Evolutionary conservation across 1,140 invertebrate species (phyloP), one percentile per base, ranked within the genome.

Genomic region (Drosophila nigrodunni): DNA sequence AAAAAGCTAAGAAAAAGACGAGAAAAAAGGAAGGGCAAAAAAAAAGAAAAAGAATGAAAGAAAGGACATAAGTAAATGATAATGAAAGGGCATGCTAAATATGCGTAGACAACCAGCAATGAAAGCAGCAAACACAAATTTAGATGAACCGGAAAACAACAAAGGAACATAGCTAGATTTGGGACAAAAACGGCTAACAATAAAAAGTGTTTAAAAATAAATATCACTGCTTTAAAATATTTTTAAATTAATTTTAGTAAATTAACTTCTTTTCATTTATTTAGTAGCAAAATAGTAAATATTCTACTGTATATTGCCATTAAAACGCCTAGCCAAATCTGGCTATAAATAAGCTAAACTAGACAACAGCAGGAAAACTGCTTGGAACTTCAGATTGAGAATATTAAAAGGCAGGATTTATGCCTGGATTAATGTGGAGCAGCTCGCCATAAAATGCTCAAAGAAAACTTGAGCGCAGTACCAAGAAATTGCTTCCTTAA

Each of bases 1-100:
- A 87, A 87, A 87, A 87, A 82, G 71, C 83, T 64, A 77, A 78
- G 43, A 69, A 54, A 74, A 41, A 74, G 44, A 46, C 64, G 15
- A 15, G 15, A 30, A 30, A 30, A 30, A 30, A 5, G 25, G 25
- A 2, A 30, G 25, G 25, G 25, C 15, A 15, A 15, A 30, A 30
- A 30, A 30, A 30, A 30, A 6, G 25, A 21, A 21, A 21, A 30
- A 3, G 6, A 3, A 30, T 2, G 64, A 79, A 82, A 71, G 37
- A 58, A 72, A 47, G 55, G 34, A 71, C 46, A 66, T 61, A 72
- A 80, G 69, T 74, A 73, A 77, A 77, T 69, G 75, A 50, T 77
- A 79, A 79, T 76, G 73, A 72, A 67, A 75, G 59, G 54, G 47
- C 65, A 75, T 60, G 60, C 60, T 62, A 60, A 78, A 70, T 72